A percentile compares a stretch with the other conserved stretches of the same genome.
Evolutionary conservation across 2,888 invertebrate species (phyloP).

Genomic region (Agonopterix heracliana): DNA sequence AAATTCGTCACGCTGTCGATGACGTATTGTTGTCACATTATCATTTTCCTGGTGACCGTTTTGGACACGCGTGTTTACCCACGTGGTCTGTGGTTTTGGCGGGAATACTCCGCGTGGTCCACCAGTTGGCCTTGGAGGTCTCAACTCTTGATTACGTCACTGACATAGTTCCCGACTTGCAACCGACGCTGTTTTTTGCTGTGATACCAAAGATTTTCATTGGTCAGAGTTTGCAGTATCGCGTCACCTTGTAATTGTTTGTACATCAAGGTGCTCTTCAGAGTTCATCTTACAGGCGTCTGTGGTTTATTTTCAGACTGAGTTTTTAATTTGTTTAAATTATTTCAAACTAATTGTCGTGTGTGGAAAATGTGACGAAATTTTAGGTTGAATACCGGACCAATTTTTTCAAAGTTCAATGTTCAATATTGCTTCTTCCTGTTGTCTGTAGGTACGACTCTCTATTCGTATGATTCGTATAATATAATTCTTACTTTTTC

Average conservation of each 20-base stretch:
- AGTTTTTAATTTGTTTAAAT: not conserved
- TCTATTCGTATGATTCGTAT: too few relatives aligned
- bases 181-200: slow-evolving; percentile 48
- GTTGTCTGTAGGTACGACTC: too few relatives aligned
- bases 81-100: slow-evolving; percentile 54
- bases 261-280: not conserved
- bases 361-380: too few relatives aligned
- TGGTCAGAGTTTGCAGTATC: slow-evolving; percentile 7
- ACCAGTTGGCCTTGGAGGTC: slow-evolving; percentile 59
- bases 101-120: slow-evolving; percentile 48
- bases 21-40: not conserved
- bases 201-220: slow-evolving; percentile 7
- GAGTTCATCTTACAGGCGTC: not conserved
- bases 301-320: not conserved
- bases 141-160: slow-evolving; percentile 54
- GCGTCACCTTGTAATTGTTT: slow-evolving; percentile 11
- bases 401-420: too few relatives aligned
- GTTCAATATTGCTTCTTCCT: too few relatives aligned
- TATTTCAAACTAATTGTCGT: too few relatives aligned
- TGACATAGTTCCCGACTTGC: slow-evolving; percentile 68
- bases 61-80: slow-evolving; percentile 10
- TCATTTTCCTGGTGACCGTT: not conserved
- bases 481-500: too few relatives aligned
- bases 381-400: too few relatives aligned
- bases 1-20: not conserved